Percentiles rank a stretch among this genome's conserved stretches.
These are phyloP conservation scores for Crossocerus cetratus DNA, from an alignment of 2,888 invertebrate genomes.

Conservation along the genomic window DNA sequence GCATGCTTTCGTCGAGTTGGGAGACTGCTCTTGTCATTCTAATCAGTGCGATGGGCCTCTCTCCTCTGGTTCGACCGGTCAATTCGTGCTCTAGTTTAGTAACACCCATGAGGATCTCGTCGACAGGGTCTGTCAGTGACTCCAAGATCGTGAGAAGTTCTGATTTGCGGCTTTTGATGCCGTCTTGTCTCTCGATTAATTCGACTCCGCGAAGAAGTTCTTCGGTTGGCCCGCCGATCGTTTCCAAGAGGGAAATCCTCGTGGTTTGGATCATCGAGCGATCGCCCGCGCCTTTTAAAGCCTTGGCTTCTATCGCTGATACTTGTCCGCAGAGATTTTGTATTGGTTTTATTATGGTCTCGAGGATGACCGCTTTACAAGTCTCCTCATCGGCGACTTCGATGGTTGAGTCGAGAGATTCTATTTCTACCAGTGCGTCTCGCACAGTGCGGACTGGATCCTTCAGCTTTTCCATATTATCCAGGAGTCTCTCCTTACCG, in stretches of 20 bases:
- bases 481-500: constrained; percentile 63
- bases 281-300: constrained; percentile 66
- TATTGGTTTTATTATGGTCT: constrained; percentile 67
- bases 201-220: constrained; percentile 72
- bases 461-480: constrained; percentile 57
- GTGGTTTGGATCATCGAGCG: constrained; percentile 64
- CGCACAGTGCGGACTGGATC: constrained; percentile 64
- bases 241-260: constrained; percentile 69
- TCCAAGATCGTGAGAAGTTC: constrained; percentile 72
- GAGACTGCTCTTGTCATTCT: constrained; percentile 63
- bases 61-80: constrained; percentile 56
- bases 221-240: constrained; percentile 71
- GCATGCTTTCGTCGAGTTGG: constrained; percentile 51
- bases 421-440: constrained; percentile 62
- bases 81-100: constrained; percentile 69
- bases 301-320: constrained; percentile 66
- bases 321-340: constrained; percentile 69
- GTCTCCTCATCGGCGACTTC: constrained; percentile 49
- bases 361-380: constrained; percentile 56
- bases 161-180: constrained; percentile 53
- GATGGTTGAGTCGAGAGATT: constrained; percentile 50
- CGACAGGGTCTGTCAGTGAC: constrained; percentile 77
- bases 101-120: constrained; percentile 70
- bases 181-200: constrained; percentile 64
- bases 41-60: constrained; percentile 69